Evolutionary conservation across 2,888 invertebrate species (phyloP).

Genomic region (Ferrisia virgata): DNA sequence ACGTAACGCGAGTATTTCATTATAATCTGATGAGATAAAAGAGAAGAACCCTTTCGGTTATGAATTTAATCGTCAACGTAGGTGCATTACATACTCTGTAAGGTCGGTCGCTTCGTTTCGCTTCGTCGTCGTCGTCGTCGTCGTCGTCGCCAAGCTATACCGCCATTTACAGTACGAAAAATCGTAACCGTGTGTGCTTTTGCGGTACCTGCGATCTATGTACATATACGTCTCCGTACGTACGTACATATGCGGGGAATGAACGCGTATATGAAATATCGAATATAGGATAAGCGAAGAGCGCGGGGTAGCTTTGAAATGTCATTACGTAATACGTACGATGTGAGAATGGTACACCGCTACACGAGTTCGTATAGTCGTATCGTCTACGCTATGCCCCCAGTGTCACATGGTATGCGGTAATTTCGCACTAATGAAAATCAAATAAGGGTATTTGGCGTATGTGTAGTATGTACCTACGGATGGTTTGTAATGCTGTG

Average conservation of each 20-base stretch:
- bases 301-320: not conserved
- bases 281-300: not conserved
- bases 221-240: not conserved
- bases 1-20: conserved; percentile 3
- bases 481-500: no score
- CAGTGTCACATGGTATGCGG: not conserved
- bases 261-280: not conserved
- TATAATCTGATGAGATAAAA: not conserved
- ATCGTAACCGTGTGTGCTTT: not conserved
- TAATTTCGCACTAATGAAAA: not conserved
- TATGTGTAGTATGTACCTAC: not conserved
- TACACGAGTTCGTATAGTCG: no score
- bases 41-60: not conserved
- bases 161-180: not conserved
- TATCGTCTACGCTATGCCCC: no score
- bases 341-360: no score
- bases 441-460: not conserved
- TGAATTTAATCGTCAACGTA: conserved; percentile 11
- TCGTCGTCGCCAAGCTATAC: not conserved
- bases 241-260: not conserved
- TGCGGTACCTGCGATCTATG: no score
- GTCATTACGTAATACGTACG: not conserved
- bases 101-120: no score
- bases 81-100: no score
- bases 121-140: no score